Evolutionary conservation across 2,797 vertebrate genomes (phyloP).

Genomic region (Cryptoblepharus egeriae): DNA sequence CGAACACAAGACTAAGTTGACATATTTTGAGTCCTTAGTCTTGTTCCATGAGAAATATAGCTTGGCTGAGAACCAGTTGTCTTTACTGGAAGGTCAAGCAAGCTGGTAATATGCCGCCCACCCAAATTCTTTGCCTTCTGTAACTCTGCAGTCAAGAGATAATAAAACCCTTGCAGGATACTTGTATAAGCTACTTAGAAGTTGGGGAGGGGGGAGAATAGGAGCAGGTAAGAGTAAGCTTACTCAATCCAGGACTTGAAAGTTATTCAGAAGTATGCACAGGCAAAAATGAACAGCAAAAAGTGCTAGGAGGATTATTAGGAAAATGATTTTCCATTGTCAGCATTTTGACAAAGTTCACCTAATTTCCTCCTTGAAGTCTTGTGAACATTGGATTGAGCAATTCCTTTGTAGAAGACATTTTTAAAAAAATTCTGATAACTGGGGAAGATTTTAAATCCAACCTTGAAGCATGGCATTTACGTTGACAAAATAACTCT

Average conservation of each 20-base stretch:
- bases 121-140: background rate
- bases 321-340: background rate
- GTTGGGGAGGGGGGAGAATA: background rate
- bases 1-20: no score
- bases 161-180: background rate
- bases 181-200: background rate
- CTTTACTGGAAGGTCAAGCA: background rate
- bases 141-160: background rate
- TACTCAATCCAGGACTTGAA: background rate
- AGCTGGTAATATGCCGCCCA: background rate
- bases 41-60: background rate
- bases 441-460: slow-evolving; percentile 7
- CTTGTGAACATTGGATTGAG: background rate
- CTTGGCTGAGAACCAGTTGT: background rate
- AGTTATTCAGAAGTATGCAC: slow-evolving; percentile 11
- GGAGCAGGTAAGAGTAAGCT: background rate
- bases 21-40: no score
- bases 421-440: background rate
- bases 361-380: background rate
- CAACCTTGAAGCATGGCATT: slow-evolving; percentile 2
- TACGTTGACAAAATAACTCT: slow-evolving; percentile 18
- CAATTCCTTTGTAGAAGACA: background rate
- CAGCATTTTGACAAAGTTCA: slow-evolving; percentile 9
- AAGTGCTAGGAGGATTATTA: slow-evolving; percentile 5
- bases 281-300: background rate